Evolutionary conservation across 2,797 vertebrate species (phyloP), one percentile per base, ranked within the genome.

Genomic region (Euthynnus affinis): DNA sequence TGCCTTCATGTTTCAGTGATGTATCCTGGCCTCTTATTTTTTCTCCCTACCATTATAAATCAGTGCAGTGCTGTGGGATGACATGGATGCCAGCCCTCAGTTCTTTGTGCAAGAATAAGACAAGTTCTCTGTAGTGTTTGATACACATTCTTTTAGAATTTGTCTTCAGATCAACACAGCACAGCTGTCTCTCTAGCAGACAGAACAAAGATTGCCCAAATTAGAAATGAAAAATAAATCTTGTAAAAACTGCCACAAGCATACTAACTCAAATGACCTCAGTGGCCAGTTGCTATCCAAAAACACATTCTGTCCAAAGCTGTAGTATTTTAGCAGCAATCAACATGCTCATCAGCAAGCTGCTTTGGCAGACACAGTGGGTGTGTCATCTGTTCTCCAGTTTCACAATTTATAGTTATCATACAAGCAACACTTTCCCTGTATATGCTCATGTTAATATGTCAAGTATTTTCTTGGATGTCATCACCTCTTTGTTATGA

Each of bases 21-120:
- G 83, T 86, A 87, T 85, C 76, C 69, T 86, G 73, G 85, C 74
- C 67, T 83, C 60, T 70, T 82, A 77, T 90, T 88, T 90, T 70
- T 59, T 70, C 76, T 87, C 59, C 74, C 68, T 40, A 80, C 86
- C 73, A 89, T 90, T 91, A 93, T 88, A 91, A 91, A 92, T 93
- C 87, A 87, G 85, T 83, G 80, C 80, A 83, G 71, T 55, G 83
- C 76, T 27, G 68, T 59, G 75, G 85, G 73, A 88, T 89, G 91
- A 90, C 88, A 91, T 73, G 63, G 81, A 84, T 82, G 76, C 89
- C 79, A 88, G 78, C 76, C 77, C 74, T 84, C 58, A 74, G 63
- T 80, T 87, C 79, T 91, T 83, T 87, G 76, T 87, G 82, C 63
- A 59, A 63, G 60, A 82, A 68, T 80, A 65, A 86, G 87, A 87